Evolutionary conservation across 2,888 invertebrate genomes (phyloP).

Genomic region (Troides aeacus): DNA sequence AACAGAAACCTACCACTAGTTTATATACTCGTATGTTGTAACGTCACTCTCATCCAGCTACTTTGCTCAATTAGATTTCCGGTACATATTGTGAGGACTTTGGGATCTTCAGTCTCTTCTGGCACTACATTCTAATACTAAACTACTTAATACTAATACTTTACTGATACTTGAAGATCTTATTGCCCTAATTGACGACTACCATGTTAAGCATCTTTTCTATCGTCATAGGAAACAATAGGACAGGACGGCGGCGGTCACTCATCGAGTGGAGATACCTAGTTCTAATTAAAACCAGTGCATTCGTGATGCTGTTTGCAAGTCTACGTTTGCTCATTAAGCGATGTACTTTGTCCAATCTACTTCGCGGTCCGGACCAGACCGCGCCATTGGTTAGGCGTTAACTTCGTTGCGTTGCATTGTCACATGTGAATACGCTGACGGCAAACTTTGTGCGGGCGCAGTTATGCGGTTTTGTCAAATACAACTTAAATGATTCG

Average conservation of each 20-base stretch:
- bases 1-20: too few species aligned
- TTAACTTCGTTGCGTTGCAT: conserved; percentile 22
- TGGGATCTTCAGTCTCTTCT: too few species aligned
- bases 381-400: conserved; percentile 13
- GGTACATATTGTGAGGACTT: too few species aligned
- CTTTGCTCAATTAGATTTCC: too few species aligned
- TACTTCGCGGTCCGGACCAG: conserved; percentile 39
- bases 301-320: conserved; percentile 37
- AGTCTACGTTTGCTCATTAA: conserved; percentile 36
- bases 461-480: neutral
- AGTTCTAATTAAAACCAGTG: conserved; percentile 36
- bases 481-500: neutral
- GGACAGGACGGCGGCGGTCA: neutral
- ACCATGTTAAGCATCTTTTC: too few species aligned
- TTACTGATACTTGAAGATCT: too few species aligned
- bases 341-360: conserved; percentile 47
- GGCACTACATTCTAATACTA: too few species aligned
- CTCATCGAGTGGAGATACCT: conserved; percentile 12
- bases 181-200: too few species aligned
- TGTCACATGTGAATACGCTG: conserved; percentile 22
- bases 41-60: too few species aligned
- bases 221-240: too few species aligned
- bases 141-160: too few species aligned
- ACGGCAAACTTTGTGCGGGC: conserved; percentile 12
- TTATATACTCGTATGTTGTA: too few species aligned